Base-by-base conservation (phyloP, 2,797 vertebrate genomes). In the Brachymystax lenok region DNA sequence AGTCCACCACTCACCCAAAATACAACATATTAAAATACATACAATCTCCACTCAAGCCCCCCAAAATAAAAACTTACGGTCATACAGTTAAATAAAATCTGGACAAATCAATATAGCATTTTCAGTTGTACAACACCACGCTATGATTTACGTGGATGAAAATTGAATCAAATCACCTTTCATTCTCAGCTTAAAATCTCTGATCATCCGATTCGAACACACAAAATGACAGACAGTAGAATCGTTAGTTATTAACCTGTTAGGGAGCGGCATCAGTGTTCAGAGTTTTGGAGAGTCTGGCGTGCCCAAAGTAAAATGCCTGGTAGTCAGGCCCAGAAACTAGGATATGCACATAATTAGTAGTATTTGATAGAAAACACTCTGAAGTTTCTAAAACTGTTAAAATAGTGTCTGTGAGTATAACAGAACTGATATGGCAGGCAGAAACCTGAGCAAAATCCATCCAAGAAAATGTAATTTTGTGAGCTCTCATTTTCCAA, bases 1-100 rank as follows among this genome's bases (percentile, higher is more conserved):
- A 61, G n/a, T 13, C 59, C 81, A 79, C 79, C 77, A 77, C 40
- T 35, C 16, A 69, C 52, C 74, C 71, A 28, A 78, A 73, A 72
- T 52, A 12, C 28, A 28, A 51, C 12, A 30, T 56, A 19, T 73
- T 73, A 56, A 56, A 73, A 63, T 59, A 56, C 40, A 12, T 46
- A 46, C 40, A 46, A 46, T 59, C 30, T 68, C 46, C 50, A 59
- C 52, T 33, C 50, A 71, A 13, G 40, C 10, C 40, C 40, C 28
- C 51, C 12, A 54, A 56, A 10, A 54, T 19, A 72, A 71, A 7
- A 52, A 52, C 27, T 28, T 46, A 46, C 14, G 1, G 28, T 35
- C 16, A 33, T 24, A 50, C 21, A 7, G 5, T 50, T 71, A 71
- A 27, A 14, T 24, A 10, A 54, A 54, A 69, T 40, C 16, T 69